These are phyloP conservation scores for Macaria liturata DNA, from an alignment of 2,888 invertebrate species.

Conservation along the genomic window DNA sequence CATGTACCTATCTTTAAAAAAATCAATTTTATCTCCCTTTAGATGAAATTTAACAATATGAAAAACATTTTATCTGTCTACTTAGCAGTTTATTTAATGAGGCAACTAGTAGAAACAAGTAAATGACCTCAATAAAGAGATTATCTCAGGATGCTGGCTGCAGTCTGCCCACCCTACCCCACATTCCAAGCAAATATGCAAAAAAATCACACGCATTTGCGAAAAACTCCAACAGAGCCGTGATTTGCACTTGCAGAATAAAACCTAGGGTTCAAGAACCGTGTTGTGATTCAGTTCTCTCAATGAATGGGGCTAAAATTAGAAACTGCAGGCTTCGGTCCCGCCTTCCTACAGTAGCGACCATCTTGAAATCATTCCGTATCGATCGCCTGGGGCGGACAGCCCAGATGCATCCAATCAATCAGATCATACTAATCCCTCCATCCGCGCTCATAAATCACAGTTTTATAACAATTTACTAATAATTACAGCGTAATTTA, in stretches of 20 bases:
- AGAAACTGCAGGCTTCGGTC: constrained; percentile 41
- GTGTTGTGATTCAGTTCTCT: constrained; percentile 26
- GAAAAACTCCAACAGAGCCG: neutral
- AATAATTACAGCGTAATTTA: constrained; percentile 41
- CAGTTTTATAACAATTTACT: constrained; percentile 27
- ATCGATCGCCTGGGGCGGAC: constrained; percentile 52
- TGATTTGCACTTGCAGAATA: constrained; percentile 3
- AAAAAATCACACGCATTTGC: constrained; percentile 7
- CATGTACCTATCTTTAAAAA: too few species aligned
- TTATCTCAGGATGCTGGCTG: neutral
- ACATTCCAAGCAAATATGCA: constrained; percentile 10
- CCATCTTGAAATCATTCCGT: constrained; percentile 69
- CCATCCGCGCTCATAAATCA: constrained; percentile 11
- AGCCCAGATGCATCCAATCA: constrained; percentile 16
- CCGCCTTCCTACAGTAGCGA: constrained; percentile 49
- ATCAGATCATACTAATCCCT: constrained; percentile 7
- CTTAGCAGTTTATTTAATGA: too few species aligned
- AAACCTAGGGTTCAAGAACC: constrained; percentile 15
- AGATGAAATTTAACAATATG: too few species aligned
- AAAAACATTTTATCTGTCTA: too few species aligned
- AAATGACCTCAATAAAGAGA: neutral
- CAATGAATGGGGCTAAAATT: constrained; percentile 48
- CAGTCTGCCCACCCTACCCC: neutral
- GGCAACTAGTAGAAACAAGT: too few species aligned
- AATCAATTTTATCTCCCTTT: too few species aligned